phyloP scores from a whole-genome alignment of 2,797 vertebrate genomes.

The Carcharodon carcharias region DNA sequence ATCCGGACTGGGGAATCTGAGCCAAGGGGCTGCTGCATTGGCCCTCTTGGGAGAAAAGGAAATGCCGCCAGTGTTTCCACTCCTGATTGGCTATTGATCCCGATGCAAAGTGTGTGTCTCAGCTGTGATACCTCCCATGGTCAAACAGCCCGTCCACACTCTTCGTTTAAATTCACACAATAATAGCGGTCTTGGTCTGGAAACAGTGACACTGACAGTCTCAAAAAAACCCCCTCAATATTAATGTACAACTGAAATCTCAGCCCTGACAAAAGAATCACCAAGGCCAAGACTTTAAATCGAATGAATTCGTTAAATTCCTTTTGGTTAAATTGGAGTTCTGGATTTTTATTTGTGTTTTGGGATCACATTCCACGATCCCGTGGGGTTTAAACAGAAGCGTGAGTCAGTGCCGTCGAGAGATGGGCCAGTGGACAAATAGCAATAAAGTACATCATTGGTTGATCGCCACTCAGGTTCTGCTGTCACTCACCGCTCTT shows the following conservation, averaged over 20 bases:
- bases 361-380: not conserved
- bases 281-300: not conserved
- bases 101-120: too few species aligned
- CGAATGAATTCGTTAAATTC: not conserved
- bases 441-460: not conserved
- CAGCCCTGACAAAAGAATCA: not conserved
- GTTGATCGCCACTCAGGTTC: not conserved
- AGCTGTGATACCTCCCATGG: not conserved
- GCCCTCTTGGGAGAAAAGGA: not conserved
- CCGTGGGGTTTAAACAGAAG: too few species aligned
- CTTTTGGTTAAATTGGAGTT: not conserved
- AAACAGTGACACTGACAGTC: not conserved
- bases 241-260: not conserved
- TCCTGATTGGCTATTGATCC: not conserved
- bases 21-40: not conserved
- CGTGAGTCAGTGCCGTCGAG: not conserved
- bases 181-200: not conserved
- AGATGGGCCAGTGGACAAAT: not conserved
- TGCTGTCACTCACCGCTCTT: slow-evolving; percentile 46
- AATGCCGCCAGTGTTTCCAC: not conserved
- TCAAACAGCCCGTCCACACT: not conserved
- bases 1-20: not conserved
- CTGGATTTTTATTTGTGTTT: not conserved
- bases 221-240: not conserved
- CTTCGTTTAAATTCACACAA: not conserved